Evolutionary conservation across 2,113 vertebrate genomes (phyloP), one percentile per base, ranked within the genome.

Genomic region (Phalacrocorax brasilianus): DNA sequence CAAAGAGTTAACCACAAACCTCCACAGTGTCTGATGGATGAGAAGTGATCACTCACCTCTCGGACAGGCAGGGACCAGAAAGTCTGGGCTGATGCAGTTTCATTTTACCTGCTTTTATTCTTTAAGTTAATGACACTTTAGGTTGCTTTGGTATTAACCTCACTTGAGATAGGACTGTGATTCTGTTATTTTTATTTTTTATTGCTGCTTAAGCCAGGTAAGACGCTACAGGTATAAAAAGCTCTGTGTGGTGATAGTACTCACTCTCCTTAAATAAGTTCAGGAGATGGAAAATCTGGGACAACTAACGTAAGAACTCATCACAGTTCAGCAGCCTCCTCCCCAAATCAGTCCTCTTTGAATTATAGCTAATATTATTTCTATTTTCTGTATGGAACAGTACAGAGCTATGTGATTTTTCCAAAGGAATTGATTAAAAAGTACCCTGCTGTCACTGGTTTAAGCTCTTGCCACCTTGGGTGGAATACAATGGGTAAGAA

Each of bases 1-100:
- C 52, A 91, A 91, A 82, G 94, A 93, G 72, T 82, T 91, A 91
- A 93, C 65, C 52, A 73, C 83, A 94, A 86, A 90, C 42, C 73
- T 91, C 84, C 15, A 19, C n/a, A 9, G 38, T 9, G 22, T 8
- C 72, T 96, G 96, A 97, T 85, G 49, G 88, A 95, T 96, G 78
- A 91, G 81, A 66, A 38, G 59, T 28, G 68, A 95, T 97, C 87
- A 47, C 26, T 96, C 89, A 95, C 38, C 8, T 45, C 50, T 70
- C 1, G 5, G 79, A 94, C 85, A 89, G 75, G 52, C n/a, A 66
- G 65, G 38, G 63, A 74, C 30, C 80, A 87, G 53, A 52, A 94
- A 52, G 21, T 38, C 44, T 62, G 68, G 35, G 23, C 49, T 78
- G 66, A 14, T 68, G 83, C 28, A 44, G 44, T 86, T 86, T 61